Conservation (phyloP, 1,140 invertebrate genomes). For the Archivesica marissinica region DNA sequence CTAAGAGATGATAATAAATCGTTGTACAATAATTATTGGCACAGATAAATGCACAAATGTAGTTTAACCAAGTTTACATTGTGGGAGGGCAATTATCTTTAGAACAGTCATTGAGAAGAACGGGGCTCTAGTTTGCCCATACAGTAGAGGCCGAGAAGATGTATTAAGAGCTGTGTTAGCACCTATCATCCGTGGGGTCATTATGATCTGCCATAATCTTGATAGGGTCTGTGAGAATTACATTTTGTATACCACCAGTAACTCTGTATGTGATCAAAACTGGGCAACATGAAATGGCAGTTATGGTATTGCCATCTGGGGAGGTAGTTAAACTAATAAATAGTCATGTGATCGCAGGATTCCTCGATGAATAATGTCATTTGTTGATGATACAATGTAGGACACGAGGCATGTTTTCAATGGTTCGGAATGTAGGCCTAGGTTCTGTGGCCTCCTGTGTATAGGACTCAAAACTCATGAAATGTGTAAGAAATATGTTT, state of each 20-base stretch:
- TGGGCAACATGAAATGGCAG: neutral
- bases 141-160: conserved; percentile 14
- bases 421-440: neutral
- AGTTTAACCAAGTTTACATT: conserved; percentile 21
- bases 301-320: conserved; percentile 2
- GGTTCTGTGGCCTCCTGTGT: neutral
- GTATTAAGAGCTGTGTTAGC: neutral
- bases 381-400: neutral
- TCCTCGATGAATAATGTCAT: too few relatives aligned
- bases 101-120: conserved; percentile 13
- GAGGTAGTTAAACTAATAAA: neutral
- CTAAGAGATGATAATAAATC: neutral
- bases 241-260: neutral
- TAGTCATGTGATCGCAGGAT: too few relatives aligned
- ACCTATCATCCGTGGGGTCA: conserved; percentile 14
- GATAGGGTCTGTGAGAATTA: neutral
- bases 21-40: conserved; percentile 1
- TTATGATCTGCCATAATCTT: conserved; percentile 12
- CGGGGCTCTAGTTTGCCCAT: neutral
- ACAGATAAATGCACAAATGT: neutral
- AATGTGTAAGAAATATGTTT: too few relatives aligned
- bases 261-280: neutral
- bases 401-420: too few relatives aligned
- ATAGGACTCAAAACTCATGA: too few relatives aligned
- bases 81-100: conserved; percentile 45